These are phyloP conservation scores for Melipona bicolor DNA, from an alignment of 2,888 invertebrate genomes.

Conservation along the genomic window DNA sequence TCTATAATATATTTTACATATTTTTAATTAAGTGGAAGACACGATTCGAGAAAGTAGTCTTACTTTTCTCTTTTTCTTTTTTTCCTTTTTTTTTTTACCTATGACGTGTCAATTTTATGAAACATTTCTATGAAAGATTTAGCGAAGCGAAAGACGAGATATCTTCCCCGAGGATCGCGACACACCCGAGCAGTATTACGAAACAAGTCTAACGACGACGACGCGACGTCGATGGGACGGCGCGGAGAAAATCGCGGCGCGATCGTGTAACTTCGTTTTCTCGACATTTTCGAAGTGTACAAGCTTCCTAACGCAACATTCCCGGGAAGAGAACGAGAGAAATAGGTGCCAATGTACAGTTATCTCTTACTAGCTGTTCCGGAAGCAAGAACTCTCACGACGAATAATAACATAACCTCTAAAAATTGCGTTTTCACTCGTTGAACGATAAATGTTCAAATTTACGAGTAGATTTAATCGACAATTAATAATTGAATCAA, in stretches of 20 bases:
- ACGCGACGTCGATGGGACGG: conserved; percentile 48
- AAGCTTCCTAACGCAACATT: background rate
- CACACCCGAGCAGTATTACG: conserved; percentile 52
- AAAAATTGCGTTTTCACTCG: too few species aligned
- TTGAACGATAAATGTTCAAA: background rate
- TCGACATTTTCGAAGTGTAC: background rate
- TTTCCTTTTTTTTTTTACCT: background rate
- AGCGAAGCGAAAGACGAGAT: conserved; percentile 15
- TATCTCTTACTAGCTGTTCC: conserved; percentile 7
- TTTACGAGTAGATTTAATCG: background rate
- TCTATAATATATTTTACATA: background rate
- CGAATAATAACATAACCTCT: background rate
- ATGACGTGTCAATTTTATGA: background rate
- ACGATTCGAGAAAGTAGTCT: background rate
- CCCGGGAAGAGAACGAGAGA: background rate
- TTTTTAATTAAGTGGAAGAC: background rate
- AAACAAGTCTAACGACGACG: conserved; percentile 16
- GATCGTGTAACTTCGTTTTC: conserved; percentile 59
- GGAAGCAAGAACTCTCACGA: background rate
- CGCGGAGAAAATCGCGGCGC: conserved; percentile 65
- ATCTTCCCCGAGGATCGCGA: conserved; percentile 47
- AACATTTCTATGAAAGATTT: background rate
- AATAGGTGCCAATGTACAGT: conserved; percentile 55
- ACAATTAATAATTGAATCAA: background rate
- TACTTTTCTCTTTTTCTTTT: background rate